Evolutionary conservation across 30 jellyfish, hydroid and myxozoan species (phyloP).

Genomic region (Pseudorhiza aurosa): DNA sequence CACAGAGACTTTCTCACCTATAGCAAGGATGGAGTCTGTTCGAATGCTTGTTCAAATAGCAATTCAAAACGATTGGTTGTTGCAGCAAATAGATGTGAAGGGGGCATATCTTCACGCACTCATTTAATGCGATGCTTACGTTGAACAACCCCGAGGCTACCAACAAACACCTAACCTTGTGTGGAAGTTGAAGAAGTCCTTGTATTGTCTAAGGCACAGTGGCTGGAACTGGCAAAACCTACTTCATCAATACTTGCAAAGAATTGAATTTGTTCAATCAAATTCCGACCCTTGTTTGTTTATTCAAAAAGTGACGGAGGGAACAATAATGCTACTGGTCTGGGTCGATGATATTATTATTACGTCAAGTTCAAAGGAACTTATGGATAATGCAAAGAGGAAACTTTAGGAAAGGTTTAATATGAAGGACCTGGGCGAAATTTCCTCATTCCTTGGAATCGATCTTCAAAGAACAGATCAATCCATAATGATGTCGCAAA

Average conservation of each 20-base stretch:
- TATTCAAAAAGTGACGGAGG: neutral
- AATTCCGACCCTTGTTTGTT: conserved; percentile 67
- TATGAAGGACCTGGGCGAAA: conserved; percentile 69
- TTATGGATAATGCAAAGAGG: conserved; percentile 10
- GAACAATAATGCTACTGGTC: conserved; percentile 7
- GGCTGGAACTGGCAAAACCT: conserved; percentile 66
- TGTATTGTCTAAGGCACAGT: conserved; percentile 76
- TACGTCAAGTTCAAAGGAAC: conserved; percentile 1
- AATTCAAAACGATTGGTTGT: neutral
- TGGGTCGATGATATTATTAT: conserved; percentile 59
- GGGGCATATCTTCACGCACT: conserved; percentile 75
- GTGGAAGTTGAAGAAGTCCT: conserved; percentile 71
- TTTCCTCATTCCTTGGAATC: conserved; percentile 73
- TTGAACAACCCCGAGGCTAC: conserved; percentile 60
- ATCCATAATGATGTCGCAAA: conserved; percentile 39
- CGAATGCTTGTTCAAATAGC: conserved; percentile 62
- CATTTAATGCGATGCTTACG: conserved; percentile 49
- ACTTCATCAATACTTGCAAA: conserved; percentile 12
- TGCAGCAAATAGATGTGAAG: conserved; percentile 27
- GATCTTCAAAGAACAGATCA: neutral
- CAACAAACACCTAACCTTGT: conserved; percentile 6
- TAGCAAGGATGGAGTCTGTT: conserved; percentile 74
- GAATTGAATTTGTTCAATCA: conserved; percentile 33
- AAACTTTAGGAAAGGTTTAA: conserved; percentile 5
- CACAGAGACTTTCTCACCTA: conserved; percentile 54